Conservation (phyloP, 2,888 invertebrate species). For the Agrochola lota region DNA sequence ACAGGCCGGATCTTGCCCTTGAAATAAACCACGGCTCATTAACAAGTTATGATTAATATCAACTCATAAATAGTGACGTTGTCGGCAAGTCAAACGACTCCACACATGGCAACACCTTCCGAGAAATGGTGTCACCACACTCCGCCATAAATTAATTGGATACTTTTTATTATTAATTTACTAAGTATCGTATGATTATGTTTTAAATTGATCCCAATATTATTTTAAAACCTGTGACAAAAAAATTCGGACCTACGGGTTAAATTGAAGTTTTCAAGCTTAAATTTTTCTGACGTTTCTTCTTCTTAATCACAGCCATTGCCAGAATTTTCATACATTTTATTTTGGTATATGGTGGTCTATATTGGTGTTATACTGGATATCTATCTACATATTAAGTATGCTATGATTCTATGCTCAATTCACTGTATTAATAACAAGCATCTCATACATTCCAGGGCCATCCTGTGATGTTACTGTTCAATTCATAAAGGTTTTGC, state of each 20-base stretch:
- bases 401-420: background rate
- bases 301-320: background rate
- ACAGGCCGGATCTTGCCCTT: conserved; percentile 57
- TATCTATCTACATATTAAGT: background rate
- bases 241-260: background rate
- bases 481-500: conserved; percentile 15
- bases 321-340: background rate
- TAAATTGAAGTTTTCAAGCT: no score
- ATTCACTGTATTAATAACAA: background rate
- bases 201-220: background rate
- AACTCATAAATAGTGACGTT: conserved; percentile 81
- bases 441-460: background rate
- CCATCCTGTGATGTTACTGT: background rate
- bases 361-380: background rate
- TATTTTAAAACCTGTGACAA: background rate
- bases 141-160: conserved; percentile 60
- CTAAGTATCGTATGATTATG: conserved; percentile 40
- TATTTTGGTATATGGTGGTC: no score
- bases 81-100: conserved; percentile 74
- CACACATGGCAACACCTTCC: conserved; percentile 79
- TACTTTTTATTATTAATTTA: conserved; percentile 58
- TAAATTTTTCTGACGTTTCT: background rate
- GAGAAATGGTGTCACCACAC: conserved; percentile 73
- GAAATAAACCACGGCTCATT: conserved; percentile 74
- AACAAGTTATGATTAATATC: conserved; percentile 83